Base-by-base conservation (phyloP, 2,888 invertebrate genomes). In the Phrixothrix hirtus region DNA sequence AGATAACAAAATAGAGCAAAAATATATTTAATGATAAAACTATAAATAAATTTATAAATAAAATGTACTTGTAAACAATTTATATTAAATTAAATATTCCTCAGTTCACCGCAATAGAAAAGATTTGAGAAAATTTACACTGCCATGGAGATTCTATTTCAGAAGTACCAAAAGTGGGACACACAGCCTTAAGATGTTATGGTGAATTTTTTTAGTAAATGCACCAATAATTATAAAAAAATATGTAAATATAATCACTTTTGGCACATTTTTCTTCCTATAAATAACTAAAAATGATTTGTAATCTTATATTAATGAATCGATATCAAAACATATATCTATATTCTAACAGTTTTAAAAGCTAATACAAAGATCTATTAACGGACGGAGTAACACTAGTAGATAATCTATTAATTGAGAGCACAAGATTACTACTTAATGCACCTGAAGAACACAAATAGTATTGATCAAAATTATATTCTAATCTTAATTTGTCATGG, bases 301-400 rank as follows among this genome's bases (percentile, higher is more conserved):
- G 15, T 14, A 11, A 11, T 3, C 11, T n/a, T 35, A 21, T 21
- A 5, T 21, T 21, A 21, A 5, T 7, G 21, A 21, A 21, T 21
- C 3, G 21, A 21, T 21, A 21, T 21, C 21, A 21, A 21, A 21
- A 21, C 21, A 7, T 21, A 21, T 21, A 21, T 35, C 1, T n/a
- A 13, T 37, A 9, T n/a, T 13, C 12, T 2, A 7, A 37, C 25
- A 25, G 21, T 21, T 21, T 21, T 10, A 29, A 29, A 15, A 31
- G 11, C 14, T n/a, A 12, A 31, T 42, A 21, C 11, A 27, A 26
- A 29, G 3, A 17, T 29, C n/a, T 32, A 32, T 43, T 10, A 32
- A 3, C 9, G 42, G 42, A 43, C 42, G 42, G 42, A 43, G 12
- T 41, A 25, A 43, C 11, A 17, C 42, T 15, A 43, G 29, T 29